phyloP scores from a whole-genome alignment of 2,797 vertebrate species.

The Enteromius afrohamiltoni region DNA sequence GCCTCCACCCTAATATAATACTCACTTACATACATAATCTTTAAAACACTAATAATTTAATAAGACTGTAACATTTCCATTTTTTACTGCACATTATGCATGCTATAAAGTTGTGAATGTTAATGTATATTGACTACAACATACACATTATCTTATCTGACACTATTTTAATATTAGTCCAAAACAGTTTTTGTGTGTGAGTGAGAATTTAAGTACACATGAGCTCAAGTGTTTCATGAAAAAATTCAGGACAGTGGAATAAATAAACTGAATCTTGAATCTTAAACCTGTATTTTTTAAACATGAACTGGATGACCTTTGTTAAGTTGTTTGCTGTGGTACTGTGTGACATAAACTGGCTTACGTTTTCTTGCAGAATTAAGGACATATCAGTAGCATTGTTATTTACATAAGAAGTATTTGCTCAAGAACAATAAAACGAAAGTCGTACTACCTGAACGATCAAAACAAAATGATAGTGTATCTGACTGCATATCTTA shows the following conservation, averaged over 20 bases:
- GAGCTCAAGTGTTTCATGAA: not conserved
- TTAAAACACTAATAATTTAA: not conserved
- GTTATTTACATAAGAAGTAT: not conserved
- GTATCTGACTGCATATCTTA: conserved; percentile 22
- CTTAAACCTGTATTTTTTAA: not conserved
- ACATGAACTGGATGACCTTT: conserved; percentile 16
- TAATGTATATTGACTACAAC: not conserved
- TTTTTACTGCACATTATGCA: not conserved
- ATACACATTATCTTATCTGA: not conserved
- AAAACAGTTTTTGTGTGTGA: conserved; percentile 11
- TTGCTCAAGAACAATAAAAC: conserved; percentile 1
- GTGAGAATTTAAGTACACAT: conserved; percentile 1
- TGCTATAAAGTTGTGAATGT: too few species aligned
- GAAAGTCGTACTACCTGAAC: not conserved
- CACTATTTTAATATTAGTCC: not conserved
- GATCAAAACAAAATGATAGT: conserved; percentile 27
- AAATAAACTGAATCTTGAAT: not conserved
- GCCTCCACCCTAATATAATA: not conserved
- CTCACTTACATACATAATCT: too few species aligned
- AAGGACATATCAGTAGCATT: not conserved
- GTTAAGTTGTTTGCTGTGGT: not conserved
- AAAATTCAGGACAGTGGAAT: not conserved
- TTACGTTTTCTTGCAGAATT: conserved; percentile 3
- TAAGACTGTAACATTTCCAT: not conserved
- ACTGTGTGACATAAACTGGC: conserved; percentile 8